These are phyloP conservation scores for Oscheius sp. DNA, from an alignment of 2,888 invertebrate species.

Conservation along the genomic window DNA sequence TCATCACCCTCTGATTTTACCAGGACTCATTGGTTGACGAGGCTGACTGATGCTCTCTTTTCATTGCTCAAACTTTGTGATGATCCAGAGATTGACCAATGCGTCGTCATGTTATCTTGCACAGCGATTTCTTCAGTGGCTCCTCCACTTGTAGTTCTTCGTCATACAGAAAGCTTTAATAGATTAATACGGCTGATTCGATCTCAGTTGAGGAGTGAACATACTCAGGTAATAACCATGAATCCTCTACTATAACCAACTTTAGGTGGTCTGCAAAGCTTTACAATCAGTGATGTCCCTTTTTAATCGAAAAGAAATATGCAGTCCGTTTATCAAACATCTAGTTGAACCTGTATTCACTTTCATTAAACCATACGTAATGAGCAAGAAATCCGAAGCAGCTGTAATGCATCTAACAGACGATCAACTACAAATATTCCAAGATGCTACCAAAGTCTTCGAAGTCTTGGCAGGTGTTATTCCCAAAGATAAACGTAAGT, in stretches of 20 bases:
- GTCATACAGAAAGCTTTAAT: conserved; percentile 51
- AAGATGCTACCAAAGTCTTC: conserved; percentile 83
- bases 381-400: conserved; percentile 6
- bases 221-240: conserved; percentile 74
- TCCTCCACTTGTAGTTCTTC: conserved; percentile 75
- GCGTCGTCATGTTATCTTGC: conserved; percentile 87
- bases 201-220: conserved; percentile 47
- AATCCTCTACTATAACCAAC: conserved; percentile 78
- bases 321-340: conserved; percentile 45
- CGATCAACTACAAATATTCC: conserved; percentile 81
- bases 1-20: conserved; percentile 51
- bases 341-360: conserved; percentile 39
- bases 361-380: conserved; percentile 27
- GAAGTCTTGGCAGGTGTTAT: conserved; percentile 84
- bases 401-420: conserved; percentile 77
- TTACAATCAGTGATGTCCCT: conserved; percentile 84
- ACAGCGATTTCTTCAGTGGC: conserved; percentile 88
- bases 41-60: conserved; percentile 88
- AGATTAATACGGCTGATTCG: conserved; percentile 46
- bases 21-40: conserved; percentile 80
- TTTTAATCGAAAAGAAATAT: conserved; percentile 82
- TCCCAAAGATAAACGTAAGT: conserved; percentile 79
- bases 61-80: conserved; percentile 87
- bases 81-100: conserved; percentile 79
- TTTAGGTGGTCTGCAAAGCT: conserved; percentile 82